Base-by-base conservation (phyloP, 37 sponge, comb jelly and placozoan genomes). In the Axinella damicornis region DNA sequence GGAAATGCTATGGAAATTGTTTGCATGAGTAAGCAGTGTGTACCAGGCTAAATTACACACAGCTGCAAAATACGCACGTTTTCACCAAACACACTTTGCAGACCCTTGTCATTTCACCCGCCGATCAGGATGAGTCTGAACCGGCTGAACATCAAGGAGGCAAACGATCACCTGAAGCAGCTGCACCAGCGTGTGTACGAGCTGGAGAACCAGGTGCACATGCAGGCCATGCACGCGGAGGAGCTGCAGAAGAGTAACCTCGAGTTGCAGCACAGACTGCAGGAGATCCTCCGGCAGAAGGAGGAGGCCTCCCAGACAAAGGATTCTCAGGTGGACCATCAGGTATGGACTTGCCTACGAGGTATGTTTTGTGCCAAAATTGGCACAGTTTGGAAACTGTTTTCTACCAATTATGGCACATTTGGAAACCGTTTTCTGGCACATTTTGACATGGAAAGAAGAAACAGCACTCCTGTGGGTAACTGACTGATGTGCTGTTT, bases 111-210 rank as follows among this genome's bases (percentile, higher is more conserved):
- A 27, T 4, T 38, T n/a, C 32, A n/a, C n/a, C n/a, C n/a, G n/a
- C n/a, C n/a, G n/a, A n/a, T 15, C 0, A 69, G 53, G 4, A 80
- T 80, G 81, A 80, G 81, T 24, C 13, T 79, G 32, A 92, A 25
- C 52, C 69, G 71, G 65, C 33, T 71, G 37, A 91, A 71, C 67
- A 93, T 93, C 68, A 71, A 85, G 57, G 94, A 93, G 84, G 94
- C 94, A 0, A 93, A 93, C 69, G 80, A 85, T 35, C 94, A 93
- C 76, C 41, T 93, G 19, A 85, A 89, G 67, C 81, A 89, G 77
- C 70, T 93, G 15, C 87, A 93, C 75, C 71, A 85, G 70, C 60
- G 71, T 22, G 86, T 93, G 11, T 77, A 37, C 33, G 94, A 93
- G 53, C 79, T 93, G 67, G 94, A 93, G 60, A 93, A 74, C 78